phyloP scores from a whole-genome alignment of 2,888 invertebrate species.

The Archips xylosteana region DNA sequence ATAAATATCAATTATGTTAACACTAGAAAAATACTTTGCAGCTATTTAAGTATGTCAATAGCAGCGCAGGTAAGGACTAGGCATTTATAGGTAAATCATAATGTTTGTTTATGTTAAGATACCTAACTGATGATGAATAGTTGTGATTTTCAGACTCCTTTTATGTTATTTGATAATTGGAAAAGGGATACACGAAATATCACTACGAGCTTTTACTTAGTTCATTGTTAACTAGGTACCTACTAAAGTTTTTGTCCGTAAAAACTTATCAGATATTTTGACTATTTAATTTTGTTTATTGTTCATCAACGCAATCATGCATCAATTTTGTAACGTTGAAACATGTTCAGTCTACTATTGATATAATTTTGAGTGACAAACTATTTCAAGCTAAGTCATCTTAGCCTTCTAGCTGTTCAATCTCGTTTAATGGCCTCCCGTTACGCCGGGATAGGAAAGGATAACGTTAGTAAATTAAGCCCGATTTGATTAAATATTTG shows the following conservation, averaged over 20 bases:
- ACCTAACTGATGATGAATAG: too few relatives aligned
- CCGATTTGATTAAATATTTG: constrained; percentile 47
- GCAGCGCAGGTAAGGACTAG: not conserved
- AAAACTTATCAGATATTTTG: not conserved
- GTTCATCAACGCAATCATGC: not conserved
- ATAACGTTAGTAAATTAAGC: constrained; percentile 60
- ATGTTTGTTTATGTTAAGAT: too few relatives aligned
- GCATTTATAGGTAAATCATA: too few relatives aligned
- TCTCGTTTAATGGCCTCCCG: constrained; percentile 57
- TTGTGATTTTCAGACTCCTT: too few relatives aligned
- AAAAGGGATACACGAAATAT: too few relatives aligned
- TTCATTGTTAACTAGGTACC: too few relatives aligned
- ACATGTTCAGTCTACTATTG: not conserved
- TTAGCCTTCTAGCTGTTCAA: constrained; percentile 55
- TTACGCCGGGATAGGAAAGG: constrained; percentile 49
- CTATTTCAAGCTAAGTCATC: constrained; percentile 41
- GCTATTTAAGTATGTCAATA: not conserved
- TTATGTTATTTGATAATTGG: too few relatives aligned
- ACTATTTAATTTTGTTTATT: not conserved
- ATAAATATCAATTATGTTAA: constrained; percentile 39
- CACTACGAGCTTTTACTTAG: too few relatives aligned
- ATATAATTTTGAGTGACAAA: not conserved
- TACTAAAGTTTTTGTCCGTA: too few relatives aligned
- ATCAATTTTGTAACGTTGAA: too few relatives aligned
- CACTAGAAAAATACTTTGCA: constrained; percentile 1